Percentiles rank a stretch among this genome's conserved stretches.
phyloP scores from a whole-genome alignment of 2,113 vertebrate genomes.

The Rutilus rutilus region DNA sequence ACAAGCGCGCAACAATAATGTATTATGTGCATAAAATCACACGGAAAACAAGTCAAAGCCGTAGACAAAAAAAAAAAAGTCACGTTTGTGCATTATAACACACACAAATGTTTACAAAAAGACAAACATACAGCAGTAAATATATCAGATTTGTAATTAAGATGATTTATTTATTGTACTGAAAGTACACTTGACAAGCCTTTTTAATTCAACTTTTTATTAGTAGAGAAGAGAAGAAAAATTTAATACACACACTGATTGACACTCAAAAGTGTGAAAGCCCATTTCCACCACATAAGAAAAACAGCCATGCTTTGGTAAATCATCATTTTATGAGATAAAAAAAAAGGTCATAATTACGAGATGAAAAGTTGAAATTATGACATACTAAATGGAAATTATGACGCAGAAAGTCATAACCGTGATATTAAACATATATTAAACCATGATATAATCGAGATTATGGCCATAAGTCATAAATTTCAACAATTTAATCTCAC shows the following conservation, averaged over 20 bases:
- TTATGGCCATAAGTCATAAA: too few relatives aligned
- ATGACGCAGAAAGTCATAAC: too few relatives aligned
- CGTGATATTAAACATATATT: too few relatives aligned
- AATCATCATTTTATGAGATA: too few relatives aligned
- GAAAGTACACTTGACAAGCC: background rate
- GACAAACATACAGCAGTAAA: background rate
- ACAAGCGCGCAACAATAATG: conserved; percentile 9
- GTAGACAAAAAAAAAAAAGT: background rate
- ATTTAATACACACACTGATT: background rate
- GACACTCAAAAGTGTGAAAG: background rate
- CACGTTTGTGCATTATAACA: background rate
- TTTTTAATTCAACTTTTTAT: conserved; percentile 2
- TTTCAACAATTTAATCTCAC: too few relatives aligned
- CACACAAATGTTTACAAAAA: background rate
- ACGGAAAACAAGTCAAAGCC: conserved; percentile 17
- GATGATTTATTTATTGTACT: background rate
- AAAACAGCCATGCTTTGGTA: too few relatives aligned
- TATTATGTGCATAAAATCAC: conserved; percentile 24
- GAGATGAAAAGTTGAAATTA: background rate
- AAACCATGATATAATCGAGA: too few relatives aligned
- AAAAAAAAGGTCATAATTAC: too few relatives aligned
- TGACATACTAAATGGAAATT: too few relatives aligned
- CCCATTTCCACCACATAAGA: too few relatives aligned
- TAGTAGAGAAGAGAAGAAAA: background rate
- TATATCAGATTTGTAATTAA: background rate